phyloP scores from a whole-genome alignment of 1,140 invertebrate genomes.

The Bombyx mandarina region DNA sequence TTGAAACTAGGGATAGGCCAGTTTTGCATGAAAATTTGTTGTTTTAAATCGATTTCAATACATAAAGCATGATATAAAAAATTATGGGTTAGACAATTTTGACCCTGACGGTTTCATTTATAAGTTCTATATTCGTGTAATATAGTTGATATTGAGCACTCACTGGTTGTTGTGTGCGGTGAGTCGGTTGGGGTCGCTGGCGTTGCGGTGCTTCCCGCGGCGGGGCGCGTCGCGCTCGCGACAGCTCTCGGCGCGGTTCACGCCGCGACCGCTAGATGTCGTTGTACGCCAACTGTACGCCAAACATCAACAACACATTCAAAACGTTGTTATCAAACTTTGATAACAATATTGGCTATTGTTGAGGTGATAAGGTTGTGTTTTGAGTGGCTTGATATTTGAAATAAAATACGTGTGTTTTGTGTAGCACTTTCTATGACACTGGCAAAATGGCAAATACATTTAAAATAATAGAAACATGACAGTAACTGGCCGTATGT shows the following conservation, averaged over 20 bases:
- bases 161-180: conserved; percentile 62
- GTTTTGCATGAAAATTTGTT: too few species aligned
- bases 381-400: too few species aligned
- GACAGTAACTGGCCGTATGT: background rate
- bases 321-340: background rate
- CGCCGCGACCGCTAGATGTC: conserved; percentile 33
- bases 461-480: background rate
- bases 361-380: background rate
- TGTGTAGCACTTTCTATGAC: too few species aligned
- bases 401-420: too few species aligned
- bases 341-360: background rate
- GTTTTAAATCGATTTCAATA: too few species aligned
- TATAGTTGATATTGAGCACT: conserved; percentile 23
- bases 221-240: conserved; percentile 57
- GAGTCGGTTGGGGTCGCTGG: conserved; percentile 63
- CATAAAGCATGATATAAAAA: too few species aligned
- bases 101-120: too few species aligned
- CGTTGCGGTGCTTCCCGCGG: conserved; percentile 64
- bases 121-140: background rate
- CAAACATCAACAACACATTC: background rate
- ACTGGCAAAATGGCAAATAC: too few species aligned
- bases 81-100: too few species aligned
- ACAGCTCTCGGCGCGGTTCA: conserved; percentile 64
- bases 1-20: too few species aligned
- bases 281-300: conserved; percentile 32